Conservation (phyloP, 2,888 invertebrate species). For the Phymatocera aterrima region DNA sequence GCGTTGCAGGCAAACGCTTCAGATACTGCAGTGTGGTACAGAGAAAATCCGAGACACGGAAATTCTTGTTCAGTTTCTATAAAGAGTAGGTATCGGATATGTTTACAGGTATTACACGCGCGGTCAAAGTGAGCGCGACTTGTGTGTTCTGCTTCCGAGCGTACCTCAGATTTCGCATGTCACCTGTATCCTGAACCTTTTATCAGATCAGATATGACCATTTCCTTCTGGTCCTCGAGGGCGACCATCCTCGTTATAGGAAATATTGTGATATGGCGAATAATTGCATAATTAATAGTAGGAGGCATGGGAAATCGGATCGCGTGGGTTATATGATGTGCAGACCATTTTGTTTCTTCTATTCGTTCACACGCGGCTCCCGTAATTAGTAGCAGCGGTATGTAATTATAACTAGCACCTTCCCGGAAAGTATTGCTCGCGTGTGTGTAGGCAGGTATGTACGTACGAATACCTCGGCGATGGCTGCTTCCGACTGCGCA, state of each 20-base stretch:
- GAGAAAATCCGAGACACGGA: background rate
- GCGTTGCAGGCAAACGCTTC: background rate
- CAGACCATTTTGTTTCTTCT: constrained; percentile 22
- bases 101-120: too few species aligned
- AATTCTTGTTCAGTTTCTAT: background rate
- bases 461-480: background rate
- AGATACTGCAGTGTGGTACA: background rate
- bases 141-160: too few species aligned
- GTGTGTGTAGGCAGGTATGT: background rate
- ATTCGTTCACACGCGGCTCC: constrained; percentile 38
- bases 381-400: constrained; percentile 32
- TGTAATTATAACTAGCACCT: constrained; percentile 32
- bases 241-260: background rate
- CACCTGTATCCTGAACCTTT: too few species aligned
- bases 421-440: constrained; percentile 34
- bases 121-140: too few species aligned
- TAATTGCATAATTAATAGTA: background rate
- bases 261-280: too few species aligned
- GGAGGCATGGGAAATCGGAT: constrained; percentile 26
- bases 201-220: background rate
- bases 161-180: too few species aligned
- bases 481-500: background rate
- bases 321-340: background rate
- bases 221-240: background rate
- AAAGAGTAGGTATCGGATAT: background rate